A percentile compares a stretch with the other conserved stretches of the same genome.
Conservation (phyloP, 2,797 vertebrate genomes). For the Crypturellus tataupa region DNA sequence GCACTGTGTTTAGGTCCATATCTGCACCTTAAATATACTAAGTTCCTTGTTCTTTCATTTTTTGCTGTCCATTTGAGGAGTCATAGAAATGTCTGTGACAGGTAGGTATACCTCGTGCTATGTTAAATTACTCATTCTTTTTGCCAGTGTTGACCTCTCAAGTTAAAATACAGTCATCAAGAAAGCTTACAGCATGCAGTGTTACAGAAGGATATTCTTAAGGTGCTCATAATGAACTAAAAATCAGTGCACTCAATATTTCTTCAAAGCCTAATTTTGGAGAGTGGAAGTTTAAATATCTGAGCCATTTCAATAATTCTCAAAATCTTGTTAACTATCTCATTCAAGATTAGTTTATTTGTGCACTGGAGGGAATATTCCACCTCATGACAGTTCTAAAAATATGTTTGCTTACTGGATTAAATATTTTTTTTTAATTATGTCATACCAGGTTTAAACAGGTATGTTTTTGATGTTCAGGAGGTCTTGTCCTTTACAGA, state of each 20-base stretch:
- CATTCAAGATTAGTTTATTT: background rate
- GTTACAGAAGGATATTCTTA: background rate
- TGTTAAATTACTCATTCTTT: background rate
- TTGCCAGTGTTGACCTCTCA: background rate
- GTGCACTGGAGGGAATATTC: background rate
- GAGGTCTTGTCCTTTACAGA: background rate
- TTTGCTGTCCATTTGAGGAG: constrained; percentile 82
- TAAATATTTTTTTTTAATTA: background rate
- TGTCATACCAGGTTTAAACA: background rate
- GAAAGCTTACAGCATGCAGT: background rate
- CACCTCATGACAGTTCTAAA: background rate
- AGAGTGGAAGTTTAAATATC: background rate
- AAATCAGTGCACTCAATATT: background rate
- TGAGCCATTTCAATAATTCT: background rate
- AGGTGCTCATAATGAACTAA: background rate
- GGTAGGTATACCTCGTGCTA: constrained; percentile 77
- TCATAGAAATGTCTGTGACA: constrained; percentile 71
- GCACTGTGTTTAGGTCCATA: background rate
- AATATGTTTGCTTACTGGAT: background rate
- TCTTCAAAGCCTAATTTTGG: background rate
- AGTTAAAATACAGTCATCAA: background rate
- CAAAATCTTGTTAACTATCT: background rate
- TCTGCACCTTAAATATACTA: constrained; percentile 57
- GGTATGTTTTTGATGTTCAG: background rate
- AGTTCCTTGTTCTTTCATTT: constrained; percentile 79